These are phyloP conservation scores for Sebastes kiyomatsui DNA, from an alignment of 2,797 vertebrate species.

Conservation along the genomic window DNA sequence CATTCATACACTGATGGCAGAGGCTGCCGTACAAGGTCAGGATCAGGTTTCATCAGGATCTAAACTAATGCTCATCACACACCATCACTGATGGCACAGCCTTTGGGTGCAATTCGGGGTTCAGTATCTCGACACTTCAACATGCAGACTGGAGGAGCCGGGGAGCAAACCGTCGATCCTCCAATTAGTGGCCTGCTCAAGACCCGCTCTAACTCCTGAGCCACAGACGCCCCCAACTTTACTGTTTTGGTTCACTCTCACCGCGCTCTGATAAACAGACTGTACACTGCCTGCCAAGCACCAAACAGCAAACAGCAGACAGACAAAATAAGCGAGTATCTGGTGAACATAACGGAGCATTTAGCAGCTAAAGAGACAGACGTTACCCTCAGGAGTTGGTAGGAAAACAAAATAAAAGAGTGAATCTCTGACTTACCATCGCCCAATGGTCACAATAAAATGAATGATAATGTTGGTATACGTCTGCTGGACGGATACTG, in stretches of 20 bases:
- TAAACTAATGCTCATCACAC: background rate
- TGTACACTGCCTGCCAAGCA: background rate
- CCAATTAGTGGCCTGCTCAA: background rate
- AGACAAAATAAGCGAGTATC: background rate
- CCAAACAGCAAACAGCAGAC: background rate
- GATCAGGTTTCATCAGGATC: too few relatives aligned
- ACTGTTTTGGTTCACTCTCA: background rate
- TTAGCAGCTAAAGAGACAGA: too few relatives aligned
- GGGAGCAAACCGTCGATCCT: background rate
- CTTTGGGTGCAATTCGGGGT: background rate
- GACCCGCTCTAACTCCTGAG: background rate
- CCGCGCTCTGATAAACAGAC: background rate
- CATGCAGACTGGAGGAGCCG: background rate
- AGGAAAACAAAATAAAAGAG: too few relatives aligned
- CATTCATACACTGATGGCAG: too few relatives aligned
- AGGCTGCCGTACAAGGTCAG: background rate
- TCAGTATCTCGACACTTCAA: background rate
- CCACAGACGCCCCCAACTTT: background rate
- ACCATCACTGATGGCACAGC: accelerated
- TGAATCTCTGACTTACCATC: too few relatives aligned
- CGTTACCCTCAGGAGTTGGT: too few relatives aligned
- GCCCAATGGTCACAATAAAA: too few relatives aligned
- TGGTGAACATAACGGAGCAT: too few relatives aligned
- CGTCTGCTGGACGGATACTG: too few relatives aligned
- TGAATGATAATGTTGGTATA: too few relatives aligned